phyloP scores from a whole-genome alignment of 2,797 vertebrate species.

The Adelosebastes latens region DNA sequence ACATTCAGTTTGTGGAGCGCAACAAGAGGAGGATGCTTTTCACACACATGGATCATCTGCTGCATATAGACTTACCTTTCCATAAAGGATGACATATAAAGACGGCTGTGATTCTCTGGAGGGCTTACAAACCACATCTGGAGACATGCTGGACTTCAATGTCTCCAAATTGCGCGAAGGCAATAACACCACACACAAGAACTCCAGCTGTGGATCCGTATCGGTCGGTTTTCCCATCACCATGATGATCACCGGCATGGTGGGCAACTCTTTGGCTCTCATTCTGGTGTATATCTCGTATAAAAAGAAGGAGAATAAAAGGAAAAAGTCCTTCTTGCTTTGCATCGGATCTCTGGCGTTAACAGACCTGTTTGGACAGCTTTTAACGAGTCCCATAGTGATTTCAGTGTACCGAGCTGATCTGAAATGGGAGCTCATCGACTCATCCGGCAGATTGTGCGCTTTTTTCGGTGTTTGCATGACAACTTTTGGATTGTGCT shows the following conservation, averaged over 20 bases:
- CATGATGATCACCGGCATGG: constrained; percentile 95
- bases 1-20: constrained; percentile 18
- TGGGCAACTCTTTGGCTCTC: constrained; percentile 93
- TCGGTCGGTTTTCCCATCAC: constrained; percentile 91
- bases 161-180: constrained; percentile 28
- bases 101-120: constrained; percentile 35
- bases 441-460: constrained; percentile 88
- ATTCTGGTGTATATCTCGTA: constrained; percentile 90
- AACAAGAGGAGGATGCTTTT: constrained; percentile 30
- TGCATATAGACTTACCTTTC: not conserved
- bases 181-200: constrained; percentile 51
- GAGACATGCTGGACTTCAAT: constrained; percentile 64
- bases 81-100: constrained; percentile 40
- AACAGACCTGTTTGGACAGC: constrained; percentile 92
- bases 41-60: not conserved
- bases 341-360: constrained; percentile 94
- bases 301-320: constrained; percentile 87
- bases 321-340: constrained; percentile 92
- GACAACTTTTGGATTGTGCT: constrained; percentile 94
- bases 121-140: not conserved
- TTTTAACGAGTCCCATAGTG: constrained; percentile 94
- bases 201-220: constrained; percentile 81
- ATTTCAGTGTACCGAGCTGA: constrained; percentile 90
- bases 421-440: constrained; percentile 85
- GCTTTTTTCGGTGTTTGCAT: constrained; percentile 94